Evolutionary conservation across 2,113 vertebrate genomes (phyloP), one percentile per base, ranked within the genome.

Genomic region (Myrmecophaga tridactyla): DNA sequence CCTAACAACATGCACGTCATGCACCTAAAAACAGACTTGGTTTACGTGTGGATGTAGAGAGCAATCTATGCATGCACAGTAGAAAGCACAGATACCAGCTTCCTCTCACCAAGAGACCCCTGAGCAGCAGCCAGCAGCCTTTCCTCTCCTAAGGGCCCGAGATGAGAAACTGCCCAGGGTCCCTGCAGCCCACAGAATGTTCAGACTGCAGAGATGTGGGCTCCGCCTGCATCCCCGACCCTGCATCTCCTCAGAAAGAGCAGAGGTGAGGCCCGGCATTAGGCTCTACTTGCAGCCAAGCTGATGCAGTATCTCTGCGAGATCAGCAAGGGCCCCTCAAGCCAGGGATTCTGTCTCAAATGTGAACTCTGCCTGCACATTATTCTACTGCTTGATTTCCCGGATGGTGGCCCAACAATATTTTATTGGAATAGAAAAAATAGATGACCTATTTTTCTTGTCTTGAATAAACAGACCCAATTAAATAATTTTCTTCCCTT

Each of bases 341-440:
- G 53, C 53, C 53, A 56, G 7, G 18, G 53, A 6, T 5, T 20
- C 53, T 20, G 18, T 20, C 53, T 56, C 48, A 51, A 56, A 20
- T 6, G 53, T 56, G 53, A 56, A 20, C 27, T 17, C 62, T 5
- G 51, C 18, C 1, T 23, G 1, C 4, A 17, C 0, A 18, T 13
- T 36, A 34, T 43, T 34, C 62, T 25, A 14, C 0, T 20, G 78
- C 92, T 27, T 4, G 1, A 25, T 0, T 25, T 65, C 51, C 4
- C 31, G 4, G 0, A 2, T 2, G 0, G 29, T 34, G 53, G 43
- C 56, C 46, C 27, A 0, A 0, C 21, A 18, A 2, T 0, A 23
- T 14, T 48, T 70, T 13, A 41, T 0, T 21, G 10, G 39, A 12
- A 51, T 3, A n/a, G 29, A 6, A 11, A 3, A 77, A 12, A 51